Base-by-base conservation (phyloP, 2,888 invertebrate species). In the Agrotis ipsilon region DNA sequence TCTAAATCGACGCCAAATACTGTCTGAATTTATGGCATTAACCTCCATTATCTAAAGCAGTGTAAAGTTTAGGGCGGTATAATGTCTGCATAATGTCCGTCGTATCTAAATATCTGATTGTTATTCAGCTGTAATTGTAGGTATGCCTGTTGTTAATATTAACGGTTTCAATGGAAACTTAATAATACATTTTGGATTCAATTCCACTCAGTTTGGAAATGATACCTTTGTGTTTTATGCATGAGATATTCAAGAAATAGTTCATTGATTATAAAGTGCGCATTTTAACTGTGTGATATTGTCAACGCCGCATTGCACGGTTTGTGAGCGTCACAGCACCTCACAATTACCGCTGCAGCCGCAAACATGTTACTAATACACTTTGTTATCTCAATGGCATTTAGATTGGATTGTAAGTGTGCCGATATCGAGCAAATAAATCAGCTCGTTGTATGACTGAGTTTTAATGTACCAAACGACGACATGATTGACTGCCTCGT, bases 211-310 rank as follows among this genome's bases (percentile, higher is more conserved):
- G 63, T 83, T 80, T 52, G 51, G 64, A 51, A 80, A 75, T 70
- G 51, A 78, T 82, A 82, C 64, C 78, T 65, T 62, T 65, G 54
- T 73, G 65, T 82, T 72, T 82, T 66, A 79, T 79, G 80, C 80
- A 82, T 79, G 79, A 82, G 80, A 61, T 82, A 80, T 79, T 74
- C 75, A 79, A 73, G 62, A 79, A 82, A 79, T 79, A 68, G 80
- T 66, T 82, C 52, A 80, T 80, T 66, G 83, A 80, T 66, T 80
- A 71, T 83, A 80, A 80, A 64, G 83, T 80, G 64, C 57, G 65
- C 68, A 68, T 80, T 80, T 66, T 64, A 75, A 68, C 70, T 71
- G 68, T 70, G 68, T 67, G 81, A 75, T 80, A 83, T 83, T 83
- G 81, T 80, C 83, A 79, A 79, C 58, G 74, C 54, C 58, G 80